Base-by-base conservation (phyloP, 2,113 vertebrate genomes). In the Clarias magur region DNA sequence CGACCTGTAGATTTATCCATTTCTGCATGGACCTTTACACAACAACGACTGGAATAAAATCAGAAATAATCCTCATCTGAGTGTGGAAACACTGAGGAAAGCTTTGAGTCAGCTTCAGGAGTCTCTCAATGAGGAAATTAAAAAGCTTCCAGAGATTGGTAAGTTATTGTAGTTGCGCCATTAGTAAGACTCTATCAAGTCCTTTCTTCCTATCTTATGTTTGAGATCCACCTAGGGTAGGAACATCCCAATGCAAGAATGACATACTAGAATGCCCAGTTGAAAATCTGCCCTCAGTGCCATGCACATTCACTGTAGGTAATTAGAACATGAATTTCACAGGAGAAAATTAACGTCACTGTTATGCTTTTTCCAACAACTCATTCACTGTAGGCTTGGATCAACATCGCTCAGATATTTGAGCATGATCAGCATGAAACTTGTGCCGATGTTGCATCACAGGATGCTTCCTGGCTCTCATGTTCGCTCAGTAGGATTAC, bases 21-120 rank as follows among this genome's bases (percentile, higher is more conserved):
- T 82, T 62, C 70, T 87, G n/a, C 82, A 82, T 16, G 73, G 59
- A 10, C 86, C 86, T 27, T 75, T 82, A 83, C 59, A 53, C 81
- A 67, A 62, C 60, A 83, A 57, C 27, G 15, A 79, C 10, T 87
- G 86, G 81, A 87, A 63, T 78, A 54, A 79, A 2, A 12, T 67
- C 86, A 56, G 5, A 16, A 68, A 57, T 86, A n/a, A 56, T 53
- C 16, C 48, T 68, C 62, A 25, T 68, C 75, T 86, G 48, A 86
- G 13, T 57, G 9, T 68, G 15, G 76, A 80, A 53, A 30, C 16
- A 38, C 48, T 86, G 27, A 80, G 85, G 76, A 86, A 27, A 86
- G 53, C n/a, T 23, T n/a, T 85, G 60, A 2, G 2, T 68, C 75
- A 80, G 75, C 75, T 86, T 80, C 85, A 86, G 76, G 85, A 68